Evolutionary conservation across 2,888 invertebrate species (phyloP).

Genomic region (Lasius fuliginosus): DNA sequence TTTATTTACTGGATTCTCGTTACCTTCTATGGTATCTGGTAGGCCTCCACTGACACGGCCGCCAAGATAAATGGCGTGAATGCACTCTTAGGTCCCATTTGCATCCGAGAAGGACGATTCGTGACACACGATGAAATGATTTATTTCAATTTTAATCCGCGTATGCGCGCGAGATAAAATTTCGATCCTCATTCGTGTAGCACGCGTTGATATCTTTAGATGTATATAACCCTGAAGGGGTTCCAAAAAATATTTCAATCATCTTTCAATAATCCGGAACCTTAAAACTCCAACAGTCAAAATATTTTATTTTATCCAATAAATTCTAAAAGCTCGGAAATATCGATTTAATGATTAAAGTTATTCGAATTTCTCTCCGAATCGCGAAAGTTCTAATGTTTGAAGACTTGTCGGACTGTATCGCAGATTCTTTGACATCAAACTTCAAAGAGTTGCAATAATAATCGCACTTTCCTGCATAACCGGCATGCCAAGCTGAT

Average conservation of each 20-base stretch:
- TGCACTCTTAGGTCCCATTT: slow-evolving; percentile 72
- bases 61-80: slow-evolving; percentile 73
- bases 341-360: background rate
- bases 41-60: slow-evolving; percentile 53
- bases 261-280: background rate
- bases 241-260: background rate
- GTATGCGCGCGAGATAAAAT: background rate
- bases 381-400: background rate
- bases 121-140: slow-evolving; percentile 62
- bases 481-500: slow-evolving; percentile 30
- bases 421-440: background rate
- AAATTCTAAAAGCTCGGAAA: background rate
- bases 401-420: background rate
- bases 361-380: background rate
- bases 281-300: background rate
- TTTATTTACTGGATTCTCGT: slow-evolving; percentile 69
- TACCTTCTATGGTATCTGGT: slow-evolving; percentile 59
- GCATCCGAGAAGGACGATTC: slow-evolving; percentile 67
- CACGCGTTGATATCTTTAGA: background rate
- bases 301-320: background rate
- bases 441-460: background rate
- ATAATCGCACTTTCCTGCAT: slow-evolving; percentile 40
- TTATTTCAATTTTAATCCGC: slow-evolving; percentile 69
- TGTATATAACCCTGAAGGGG: background rate
- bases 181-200: background rate